These are phyloP conservation scores for Hydrolagus colliei DNA, from an alignment of 2,797 vertebrate genomes.

Conservation along the genomic window DNA sequence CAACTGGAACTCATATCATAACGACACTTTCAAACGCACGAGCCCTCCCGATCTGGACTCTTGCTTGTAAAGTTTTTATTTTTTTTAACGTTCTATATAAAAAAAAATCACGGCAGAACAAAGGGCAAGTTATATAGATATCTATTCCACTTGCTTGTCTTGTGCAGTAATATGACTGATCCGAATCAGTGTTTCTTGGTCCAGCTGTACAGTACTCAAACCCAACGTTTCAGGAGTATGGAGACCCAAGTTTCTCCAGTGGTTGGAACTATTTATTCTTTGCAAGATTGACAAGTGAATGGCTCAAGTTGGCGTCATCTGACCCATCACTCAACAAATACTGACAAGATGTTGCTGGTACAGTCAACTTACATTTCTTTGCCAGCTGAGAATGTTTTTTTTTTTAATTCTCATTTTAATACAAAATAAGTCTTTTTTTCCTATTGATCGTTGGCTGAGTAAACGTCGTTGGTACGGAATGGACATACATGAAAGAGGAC, in stretches of 20 bases:
- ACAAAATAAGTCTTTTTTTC: background rate
- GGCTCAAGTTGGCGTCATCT: conserved; percentile 16
- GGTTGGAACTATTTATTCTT: background rate
- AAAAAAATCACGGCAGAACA: background rate
- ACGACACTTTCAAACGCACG: background rate
- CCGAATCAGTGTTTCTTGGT: conserved; percentile 17
- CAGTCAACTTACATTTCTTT: background rate
- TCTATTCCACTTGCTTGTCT: conserved; percentile 18
- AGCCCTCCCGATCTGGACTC: background rate
- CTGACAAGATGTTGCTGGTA: background rate
- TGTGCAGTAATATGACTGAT: conserved; percentile 18
- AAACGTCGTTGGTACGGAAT: background rate
- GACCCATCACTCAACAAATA: background rate
- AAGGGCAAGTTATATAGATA: background rate
- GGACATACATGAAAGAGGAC: background rate
- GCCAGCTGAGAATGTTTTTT: background rate
- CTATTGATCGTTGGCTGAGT: background rate
- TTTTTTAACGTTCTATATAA: background rate
- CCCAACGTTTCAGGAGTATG: background rate
- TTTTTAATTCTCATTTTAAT: background rate
- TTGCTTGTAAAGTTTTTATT: conserved; percentile 17
- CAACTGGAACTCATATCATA: conserved; percentile 16
- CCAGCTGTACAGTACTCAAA: background rate
- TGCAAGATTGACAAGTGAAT: conserved; percentile 6
- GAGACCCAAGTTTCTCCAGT: background rate